phyloP scores from a whole-genome alignment of 2,888 invertebrate genomes.

The Sussaba pulchella region DNA sequence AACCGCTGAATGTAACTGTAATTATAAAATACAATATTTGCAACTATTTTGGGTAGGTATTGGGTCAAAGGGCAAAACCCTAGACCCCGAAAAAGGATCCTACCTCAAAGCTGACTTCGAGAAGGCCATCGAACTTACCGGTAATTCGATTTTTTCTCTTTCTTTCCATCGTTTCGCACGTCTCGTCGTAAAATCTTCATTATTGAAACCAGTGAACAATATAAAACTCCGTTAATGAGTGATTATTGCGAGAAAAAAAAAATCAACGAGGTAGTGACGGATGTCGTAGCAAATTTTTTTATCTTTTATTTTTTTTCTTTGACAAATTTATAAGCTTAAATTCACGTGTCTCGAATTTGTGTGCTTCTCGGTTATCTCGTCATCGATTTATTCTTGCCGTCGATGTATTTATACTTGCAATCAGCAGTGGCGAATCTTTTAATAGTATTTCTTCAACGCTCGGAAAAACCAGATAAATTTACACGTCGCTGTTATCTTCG shows the following conservation, averaged over 20 bases:
- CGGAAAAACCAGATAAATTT: constrained; percentile 23
- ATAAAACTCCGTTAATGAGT: constrained; percentile 34
- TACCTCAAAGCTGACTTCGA: constrained; percentile 94
- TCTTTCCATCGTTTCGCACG: no score
- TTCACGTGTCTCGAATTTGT: constrained; percentile 36
- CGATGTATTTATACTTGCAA: not conserved
- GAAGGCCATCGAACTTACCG: constrained; percentile 93
- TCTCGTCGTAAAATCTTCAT: not conserved
- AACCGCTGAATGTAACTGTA: not conserved
- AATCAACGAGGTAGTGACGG: no score
- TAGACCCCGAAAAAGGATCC: constrained; percentile 88
- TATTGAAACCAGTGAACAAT: not conserved
- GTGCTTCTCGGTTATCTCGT: constrained; percentile 30
- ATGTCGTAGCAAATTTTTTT: no score
- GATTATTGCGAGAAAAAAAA: constrained; percentile 36
- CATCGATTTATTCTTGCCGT: constrained; percentile 23
- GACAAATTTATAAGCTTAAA: constrained; percentile 36
- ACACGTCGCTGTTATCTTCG: not conserved
- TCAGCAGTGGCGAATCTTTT: not conserved
- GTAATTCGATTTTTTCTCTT: constrained; percentile 82
- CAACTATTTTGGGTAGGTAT: constrained; percentile 83
- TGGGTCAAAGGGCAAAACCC: constrained; percentile 86
- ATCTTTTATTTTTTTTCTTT: constrained; percentile 48
- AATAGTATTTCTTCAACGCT: constrained; percentile 11
- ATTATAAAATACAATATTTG: not conserved